Percentiles rank a stretch among this genome's conserved stretches.
These are phyloP conservation scores for Lota lota DNA, from an alignment of 2,113 vertebrate species.

Conservation along the genomic window DNA sequence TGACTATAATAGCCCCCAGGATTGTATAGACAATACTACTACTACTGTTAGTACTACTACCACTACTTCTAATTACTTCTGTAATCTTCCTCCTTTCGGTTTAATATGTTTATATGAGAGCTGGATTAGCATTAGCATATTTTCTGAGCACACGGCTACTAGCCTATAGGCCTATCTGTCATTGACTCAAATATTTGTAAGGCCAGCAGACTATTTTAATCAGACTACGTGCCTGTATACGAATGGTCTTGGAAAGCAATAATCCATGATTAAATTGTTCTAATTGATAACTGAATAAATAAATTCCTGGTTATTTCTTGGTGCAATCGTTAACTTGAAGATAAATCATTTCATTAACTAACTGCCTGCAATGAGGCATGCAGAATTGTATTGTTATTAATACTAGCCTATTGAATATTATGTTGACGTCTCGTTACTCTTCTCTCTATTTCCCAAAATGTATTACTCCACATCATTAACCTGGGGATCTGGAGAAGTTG, in stretches of 20 bases:
- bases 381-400: neutral
- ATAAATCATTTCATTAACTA: slow-evolving; percentile 27
- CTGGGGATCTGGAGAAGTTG: no score
- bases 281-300: neutral
- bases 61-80: no score
- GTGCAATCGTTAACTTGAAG: slow-evolving; percentile 9
- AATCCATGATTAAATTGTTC: neutral
- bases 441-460: slow-evolving; percentile 16
- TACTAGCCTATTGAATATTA: slow-evolving; percentile 7
- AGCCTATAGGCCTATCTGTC: no score
- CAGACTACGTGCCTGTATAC: neutral
- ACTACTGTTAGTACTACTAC: no score
- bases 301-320: slow-evolving; percentile 17
- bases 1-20: no score
- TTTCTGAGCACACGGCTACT: no score
- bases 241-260: neutral
- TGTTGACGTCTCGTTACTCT: slow-evolving; percentile 46
- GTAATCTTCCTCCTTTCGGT: no score
- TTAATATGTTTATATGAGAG: no score
- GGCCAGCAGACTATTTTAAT: no score
- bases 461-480: slow-evolving; percentile 4
- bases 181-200: no score
- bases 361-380: slow-evolving; percentile 18
- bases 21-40: no score
- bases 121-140: no score